A percentile compares a stretch with the other conserved stretches of the same genome.
phyloP scores from a whole-genome alignment of 2,113 vertebrate genomes.

The Melierax canorus region DNA sequence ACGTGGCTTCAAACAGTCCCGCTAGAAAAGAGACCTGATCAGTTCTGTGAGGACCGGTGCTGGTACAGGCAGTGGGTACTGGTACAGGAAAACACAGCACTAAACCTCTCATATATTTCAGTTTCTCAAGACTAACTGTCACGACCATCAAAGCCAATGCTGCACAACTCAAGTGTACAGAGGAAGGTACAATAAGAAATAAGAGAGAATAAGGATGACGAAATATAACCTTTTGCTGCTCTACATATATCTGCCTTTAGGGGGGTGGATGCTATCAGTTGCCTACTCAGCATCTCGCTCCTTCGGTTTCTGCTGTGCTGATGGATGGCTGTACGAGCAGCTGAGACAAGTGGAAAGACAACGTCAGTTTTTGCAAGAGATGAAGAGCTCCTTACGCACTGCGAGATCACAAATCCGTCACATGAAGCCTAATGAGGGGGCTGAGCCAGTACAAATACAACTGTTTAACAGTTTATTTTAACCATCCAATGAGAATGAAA shows the following conservation, averaged over 20 bases:
- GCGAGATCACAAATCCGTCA: constrained; percentile 48
- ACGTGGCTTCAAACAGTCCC: background rate
- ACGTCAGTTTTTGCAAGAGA: background rate
- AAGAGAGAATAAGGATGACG: background rate
- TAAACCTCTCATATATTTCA: background rate
- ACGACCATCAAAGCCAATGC: background rate
- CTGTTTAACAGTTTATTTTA: constrained; percentile 64
- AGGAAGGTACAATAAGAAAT: background rate
- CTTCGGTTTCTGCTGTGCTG: background rate
- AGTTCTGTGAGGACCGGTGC: background rate
- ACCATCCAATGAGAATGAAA: constrained; percentile 30
- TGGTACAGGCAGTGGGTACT: background rate
- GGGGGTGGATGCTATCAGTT: background rate
- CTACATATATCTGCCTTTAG: background rate
- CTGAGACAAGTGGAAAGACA: background rate
- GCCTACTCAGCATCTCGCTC: background rate
- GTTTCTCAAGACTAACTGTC: background rate
- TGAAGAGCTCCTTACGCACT: background rate
- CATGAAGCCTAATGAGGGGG: constrained; percentile 34
- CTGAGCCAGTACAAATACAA: constrained; percentile 59
- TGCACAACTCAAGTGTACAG: background rate
- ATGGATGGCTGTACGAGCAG: fast-evolving
- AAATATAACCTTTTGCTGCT: background rate
- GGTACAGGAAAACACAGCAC: background rate
- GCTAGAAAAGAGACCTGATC: background rate